Base-by-base conservation (phyloP, 1,140 invertebrate genomes). In the Scylla paramamosain region DNA sequence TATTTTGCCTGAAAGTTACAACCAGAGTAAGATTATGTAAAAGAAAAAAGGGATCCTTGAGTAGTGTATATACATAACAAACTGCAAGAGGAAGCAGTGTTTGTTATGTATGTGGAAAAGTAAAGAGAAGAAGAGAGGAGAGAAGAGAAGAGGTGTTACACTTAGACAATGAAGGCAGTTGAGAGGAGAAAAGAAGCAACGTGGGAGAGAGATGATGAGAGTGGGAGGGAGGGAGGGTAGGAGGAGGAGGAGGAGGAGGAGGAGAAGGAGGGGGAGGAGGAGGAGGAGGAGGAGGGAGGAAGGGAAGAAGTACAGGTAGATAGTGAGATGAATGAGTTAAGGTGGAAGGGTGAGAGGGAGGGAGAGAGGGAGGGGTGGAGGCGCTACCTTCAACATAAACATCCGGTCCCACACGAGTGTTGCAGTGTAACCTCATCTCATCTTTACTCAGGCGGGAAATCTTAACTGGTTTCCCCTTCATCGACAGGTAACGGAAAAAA, bases 331-430 rank as follows among this genome's bases (percentile, higher is more conserved):
- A 59, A 59, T 59, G 52, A 59, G 52, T 59, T 59, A 59, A 59
- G 52, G 16, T 4, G 52, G 52, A 8, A 59, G 52, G 52, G 52
- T 39, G 52, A 59, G 16, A 59, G 52, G 52, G 52, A 59, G 52
- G 52, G 52, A 2, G 52, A 59, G 52, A 20, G 52, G 52, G 16
- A 20, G 52, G 52, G 39, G 6, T 39, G 39, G 39, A 39, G 20
- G 52, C 52, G 67, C n/a, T n/a, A 77, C 67, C 67, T n/a, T n/a
- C 67, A 77, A 77, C 67, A 77, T 77, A 77, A 77, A 77, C 67
- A 77, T 77, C 67, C 67, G 67, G 4, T 77, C 67, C n/a, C 67
- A 77, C 67, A 12, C 67, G n/a, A 25, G 67, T 7, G 16, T 7
- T n/a, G 67, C 25, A 77, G 67, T 77, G 67, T n/a, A 77, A 77